These are phyloP conservation scores for Plebejus anna DNA, from an alignment of 2,888 invertebrate genomes.

Conservation along the genomic window DNA sequence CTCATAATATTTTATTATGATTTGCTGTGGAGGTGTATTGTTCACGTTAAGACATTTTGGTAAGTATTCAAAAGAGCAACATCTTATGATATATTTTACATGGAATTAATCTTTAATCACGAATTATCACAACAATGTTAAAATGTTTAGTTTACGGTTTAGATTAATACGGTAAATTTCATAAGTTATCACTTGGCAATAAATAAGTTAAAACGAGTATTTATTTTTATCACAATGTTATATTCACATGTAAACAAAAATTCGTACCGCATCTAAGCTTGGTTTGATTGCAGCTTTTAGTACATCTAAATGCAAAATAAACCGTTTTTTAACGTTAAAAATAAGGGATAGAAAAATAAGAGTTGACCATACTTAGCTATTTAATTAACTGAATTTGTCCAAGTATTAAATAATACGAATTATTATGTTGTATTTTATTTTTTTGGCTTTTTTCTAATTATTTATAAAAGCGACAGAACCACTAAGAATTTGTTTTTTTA, in stretches of 20 bases:
- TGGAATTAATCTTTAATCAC: background rate
- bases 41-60: background rate
- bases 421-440: too few relatives aligned
- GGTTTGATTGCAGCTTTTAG: background rate
- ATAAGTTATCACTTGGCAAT: background rate
- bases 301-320: constrained; percentile 5
- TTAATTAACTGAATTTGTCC: too few relatives aligned
- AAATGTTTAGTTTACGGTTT: background rate
- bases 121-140: background rate
- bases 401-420: too few relatives aligned
- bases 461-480: too few relatives aligned
- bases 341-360: too few relatives aligned
- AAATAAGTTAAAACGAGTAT: background rate
- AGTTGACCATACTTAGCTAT: too few relatives aligned
- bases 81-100: background rate
- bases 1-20: constrained; percentile 2
- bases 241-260: background rate
- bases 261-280: background rate
- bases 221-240: background rate
- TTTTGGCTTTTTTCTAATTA: too few relatives aligned
- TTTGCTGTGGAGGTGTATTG: background rate
- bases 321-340: background rate
- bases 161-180: background rate
- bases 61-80: background rate
- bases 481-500: too few relatives aligned